Evolutionary conservation across 2,797 vertebrate species (phyloP).

Genomic region (Galagoides demidoff): DNA sequence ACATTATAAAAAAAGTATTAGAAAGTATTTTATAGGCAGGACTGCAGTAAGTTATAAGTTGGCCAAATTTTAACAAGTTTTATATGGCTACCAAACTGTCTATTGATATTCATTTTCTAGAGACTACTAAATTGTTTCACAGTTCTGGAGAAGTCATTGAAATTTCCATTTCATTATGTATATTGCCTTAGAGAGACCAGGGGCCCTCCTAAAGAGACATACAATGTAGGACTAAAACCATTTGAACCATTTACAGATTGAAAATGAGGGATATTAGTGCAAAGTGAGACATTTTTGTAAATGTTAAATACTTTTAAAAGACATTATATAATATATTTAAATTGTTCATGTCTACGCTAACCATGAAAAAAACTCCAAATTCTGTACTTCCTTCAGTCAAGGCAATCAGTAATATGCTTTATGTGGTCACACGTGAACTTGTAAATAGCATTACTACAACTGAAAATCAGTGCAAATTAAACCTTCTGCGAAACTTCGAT

Average conservation of each 20-base stretch:
- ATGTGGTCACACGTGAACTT: not conserved
- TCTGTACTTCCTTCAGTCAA: constrained; percentile 36
- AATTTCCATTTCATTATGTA: constrained; percentile 56
- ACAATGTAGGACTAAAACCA: constrained; percentile 64
- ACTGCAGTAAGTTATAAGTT: not conserved
- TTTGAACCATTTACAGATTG: constrained; percentile 36
- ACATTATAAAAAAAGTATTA: not conserved
- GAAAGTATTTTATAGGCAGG: not conserved
- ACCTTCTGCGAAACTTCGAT: not conserved
- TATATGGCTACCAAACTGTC: not conserved
- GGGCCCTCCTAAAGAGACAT: constrained; percentile 60
- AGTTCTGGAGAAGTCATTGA: constrained; percentile 56
- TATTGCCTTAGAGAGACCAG: constrained; percentile 42
- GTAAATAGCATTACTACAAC: not conserved
- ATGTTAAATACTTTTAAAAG: constrained; percentile 75
- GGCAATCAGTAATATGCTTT: not conserved
- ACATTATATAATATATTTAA: constrained; percentile 54
- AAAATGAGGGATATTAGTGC: constrained; percentile 58
- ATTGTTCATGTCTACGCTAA: constrained; percentile 13
- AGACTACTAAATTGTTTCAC: constrained; percentile 19
- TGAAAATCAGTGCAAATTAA: constrained; percentile 39
- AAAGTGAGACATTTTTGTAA: constrained; percentile 75
- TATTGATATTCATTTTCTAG: constrained; percentile 60
- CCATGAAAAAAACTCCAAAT: constrained; percentile 5
- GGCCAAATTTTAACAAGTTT: not conserved